Percentiles rank a stretch among this genome's conserved stretches.
Conservation (phyloP, 2,797 vertebrate species). For the Coilia nasus region DNA sequence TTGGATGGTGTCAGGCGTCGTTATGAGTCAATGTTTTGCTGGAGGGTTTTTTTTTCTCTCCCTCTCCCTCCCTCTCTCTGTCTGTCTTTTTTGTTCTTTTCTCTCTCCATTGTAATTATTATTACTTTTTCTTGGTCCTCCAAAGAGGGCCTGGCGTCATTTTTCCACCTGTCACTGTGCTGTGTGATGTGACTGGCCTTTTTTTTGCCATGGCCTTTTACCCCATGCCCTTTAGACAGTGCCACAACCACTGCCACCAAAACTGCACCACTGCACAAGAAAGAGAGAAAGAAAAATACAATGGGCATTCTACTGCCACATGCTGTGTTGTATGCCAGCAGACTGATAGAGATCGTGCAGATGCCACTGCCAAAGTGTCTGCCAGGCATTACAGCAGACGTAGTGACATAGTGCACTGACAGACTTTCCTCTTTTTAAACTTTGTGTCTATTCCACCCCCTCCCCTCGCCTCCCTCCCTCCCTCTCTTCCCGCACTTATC, state of each 20-base stretch:
- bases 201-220: background rate
- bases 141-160: conserved; percentile 33
- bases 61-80: background rate
- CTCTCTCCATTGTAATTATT: conserved; percentile 20
- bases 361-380: background rate
- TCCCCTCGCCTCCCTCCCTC: background rate
- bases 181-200: conserved; percentile 40
- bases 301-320: conserved; percentile 6
- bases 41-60: conserved; percentile 31
- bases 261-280: background rate
- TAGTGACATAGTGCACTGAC: conserved; percentile 7
- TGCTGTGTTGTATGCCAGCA: background rate
- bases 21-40: conserved; percentile 48
- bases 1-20: conserved; percentile 43
- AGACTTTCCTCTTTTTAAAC: conserved; percentile 20
- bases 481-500: background rate
- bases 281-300: background rate
- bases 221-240: background rate
- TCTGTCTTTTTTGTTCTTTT: background rate
- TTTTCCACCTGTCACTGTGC: conserved; percentile 56
- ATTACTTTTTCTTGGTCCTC: conserved; percentile 5
- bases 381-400: conserved; percentile 23
- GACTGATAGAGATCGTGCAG: conserved; percentile 13
- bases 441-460: background rate
- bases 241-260: background rate